These are phyloP conservation scores for Apis cerana DNA, from an alignment of 1,140 invertebrate genomes.

Conservation along the genomic window DNA sequence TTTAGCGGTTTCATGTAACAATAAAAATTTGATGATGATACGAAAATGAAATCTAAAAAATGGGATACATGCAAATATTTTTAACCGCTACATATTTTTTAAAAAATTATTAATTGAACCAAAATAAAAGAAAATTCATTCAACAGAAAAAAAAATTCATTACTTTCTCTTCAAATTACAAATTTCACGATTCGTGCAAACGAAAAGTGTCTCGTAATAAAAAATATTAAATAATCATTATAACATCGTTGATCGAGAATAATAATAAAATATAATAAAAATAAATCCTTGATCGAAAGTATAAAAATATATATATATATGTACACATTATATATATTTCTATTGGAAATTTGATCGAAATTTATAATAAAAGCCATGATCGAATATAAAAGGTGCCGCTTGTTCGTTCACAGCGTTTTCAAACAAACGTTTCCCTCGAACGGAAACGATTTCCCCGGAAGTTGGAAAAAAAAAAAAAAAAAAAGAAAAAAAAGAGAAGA, in stretches of 20 bases:
- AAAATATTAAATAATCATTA: too few species aligned
- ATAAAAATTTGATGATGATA: too few species aligned
- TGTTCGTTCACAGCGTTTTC: neutral
- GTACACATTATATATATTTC: too few species aligned
- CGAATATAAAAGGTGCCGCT: neutral
- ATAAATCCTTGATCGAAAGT: neutral
- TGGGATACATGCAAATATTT: too few species aligned
- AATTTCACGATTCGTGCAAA: too few species aligned
- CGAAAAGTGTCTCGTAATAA: too few species aligned
- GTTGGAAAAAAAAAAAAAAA: neutral
- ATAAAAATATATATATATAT: neutral
- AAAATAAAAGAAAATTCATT: neutral
- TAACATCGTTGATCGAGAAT: too few species aligned
- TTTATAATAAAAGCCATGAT: neutral
- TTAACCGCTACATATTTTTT: too few species aligned
- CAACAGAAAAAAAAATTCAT: neutral
- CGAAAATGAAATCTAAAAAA: too few species aligned
- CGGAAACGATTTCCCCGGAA: neutral
- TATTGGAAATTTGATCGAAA: neutral
- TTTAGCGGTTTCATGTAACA: too few species aligned
- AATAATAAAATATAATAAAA: too few species aligned
- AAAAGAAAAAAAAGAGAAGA: neutral
- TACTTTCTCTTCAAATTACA: too few species aligned
- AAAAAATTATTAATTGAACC: neutral
- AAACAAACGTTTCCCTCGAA: constrained; percentile 12